Evolutionary conservation across 2,113 vertebrate species (phyloP).

Genomic region (Climacteris rufus): DNA sequence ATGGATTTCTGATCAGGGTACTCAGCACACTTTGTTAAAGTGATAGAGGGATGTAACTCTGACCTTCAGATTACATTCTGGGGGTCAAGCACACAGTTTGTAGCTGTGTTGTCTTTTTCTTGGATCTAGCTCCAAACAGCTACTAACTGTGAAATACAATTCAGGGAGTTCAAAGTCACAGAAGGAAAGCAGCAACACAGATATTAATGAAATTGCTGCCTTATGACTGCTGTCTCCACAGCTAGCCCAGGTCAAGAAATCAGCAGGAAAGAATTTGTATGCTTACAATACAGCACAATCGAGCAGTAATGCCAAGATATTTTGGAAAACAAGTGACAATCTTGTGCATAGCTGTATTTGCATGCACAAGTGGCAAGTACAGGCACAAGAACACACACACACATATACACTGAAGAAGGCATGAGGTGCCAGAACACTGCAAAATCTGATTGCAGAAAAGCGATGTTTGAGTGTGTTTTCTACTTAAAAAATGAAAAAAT

Average conservation of each 20-base stretch:
- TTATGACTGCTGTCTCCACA: neutral
- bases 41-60: fast-evolving
- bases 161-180: neutral
- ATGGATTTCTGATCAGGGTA: neutral
- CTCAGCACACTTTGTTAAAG: neutral
- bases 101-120: neutral
- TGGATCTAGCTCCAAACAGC: neutral
- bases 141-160: neutral
- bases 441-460: neutral
- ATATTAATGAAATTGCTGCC: neutral
- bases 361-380: neutral
- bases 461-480: neutral
- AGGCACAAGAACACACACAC: neutral
- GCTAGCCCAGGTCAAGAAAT: neutral
- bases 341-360: fast-evolving
- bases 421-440: neutral
- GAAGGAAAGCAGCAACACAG: neutral
- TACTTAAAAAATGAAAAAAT: neutral
- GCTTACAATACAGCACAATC: neutral
- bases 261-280: neutral
- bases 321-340: neutral
- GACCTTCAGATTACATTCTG: neutral
- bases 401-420: neutral
- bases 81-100: neutral
- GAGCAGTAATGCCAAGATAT: neutral